phyloP scores from a whole-genome alignment of 2,888 invertebrate species.

The Baccha elongata region DNA sequence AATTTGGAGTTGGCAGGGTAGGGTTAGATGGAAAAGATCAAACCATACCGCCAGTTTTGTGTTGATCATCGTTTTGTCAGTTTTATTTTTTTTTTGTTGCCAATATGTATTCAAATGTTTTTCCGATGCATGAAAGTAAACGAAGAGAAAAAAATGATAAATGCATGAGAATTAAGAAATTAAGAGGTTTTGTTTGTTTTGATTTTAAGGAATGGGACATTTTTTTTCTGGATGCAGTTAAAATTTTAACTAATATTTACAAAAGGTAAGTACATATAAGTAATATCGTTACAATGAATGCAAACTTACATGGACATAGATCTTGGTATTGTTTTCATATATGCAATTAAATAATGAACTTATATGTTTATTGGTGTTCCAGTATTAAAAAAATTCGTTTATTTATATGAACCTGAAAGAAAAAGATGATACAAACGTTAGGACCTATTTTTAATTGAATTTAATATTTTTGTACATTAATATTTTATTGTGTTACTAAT shows the following conservation, averaged over 20 bases:
- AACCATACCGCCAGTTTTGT: constrained; percentile 62
- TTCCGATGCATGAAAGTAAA: constrained; percentile 71
- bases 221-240: constrained; percentile 22
- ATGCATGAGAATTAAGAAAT: constrained; percentile 28
- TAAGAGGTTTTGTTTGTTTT: not conserved
- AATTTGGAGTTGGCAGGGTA: constrained; percentile 55
- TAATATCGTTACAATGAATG: not conserved
- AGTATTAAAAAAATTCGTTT: constrained; percentile 13
- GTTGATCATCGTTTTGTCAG: constrained; percentile 34
- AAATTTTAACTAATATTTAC: constrained; percentile 31
- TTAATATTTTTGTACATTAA: too few relatives aligned
- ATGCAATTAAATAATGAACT: constrained; percentile 37
- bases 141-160: constrained; percentile 47
- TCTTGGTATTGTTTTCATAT: constrained; percentile 38
- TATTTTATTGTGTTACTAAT: too few relatives aligned
- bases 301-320: constrained; percentile 69
- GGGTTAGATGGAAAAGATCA: constrained; percentile 57
- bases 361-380: not conserved
- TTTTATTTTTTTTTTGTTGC: constrained; percentile 40
- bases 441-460: too few relatives aligned
- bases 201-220: not conserved
- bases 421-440: not conserved
- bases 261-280: not conserved
- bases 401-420: not conserved
- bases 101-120: constrained; percentile 60